Conservation (phyloP, 2,113 vertebrate species). For the Rana temporaria region DNA sequence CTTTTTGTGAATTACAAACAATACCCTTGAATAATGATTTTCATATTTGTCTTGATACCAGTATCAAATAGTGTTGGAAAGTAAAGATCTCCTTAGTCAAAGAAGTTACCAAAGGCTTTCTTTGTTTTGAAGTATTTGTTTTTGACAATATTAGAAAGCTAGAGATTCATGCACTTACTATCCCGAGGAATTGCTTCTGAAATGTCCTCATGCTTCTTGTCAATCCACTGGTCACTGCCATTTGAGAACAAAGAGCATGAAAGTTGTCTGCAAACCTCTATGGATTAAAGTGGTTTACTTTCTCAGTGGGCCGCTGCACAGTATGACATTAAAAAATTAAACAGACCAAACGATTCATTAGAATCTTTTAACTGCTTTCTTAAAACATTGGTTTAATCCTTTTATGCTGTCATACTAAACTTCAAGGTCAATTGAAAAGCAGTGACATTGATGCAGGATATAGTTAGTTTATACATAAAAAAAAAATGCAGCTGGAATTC, state of each 20-base stretch:
- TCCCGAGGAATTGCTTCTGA: slow-evolving; percentile 71
- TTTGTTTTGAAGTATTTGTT: slow-evolving; percentile 73
- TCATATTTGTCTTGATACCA: slow-evolving; percentile 66
- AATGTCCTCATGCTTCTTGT: slow-evolving; percentile 64
- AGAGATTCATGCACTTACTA: slow-evolving; percentile 66
- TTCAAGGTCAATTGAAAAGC: slow-evolving; percentile 71
- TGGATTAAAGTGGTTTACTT: slow-evolving; percentile 63
- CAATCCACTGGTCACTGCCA: slow-evolving; percentile 62
- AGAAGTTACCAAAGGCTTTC: slow-evolving; percentile 68
- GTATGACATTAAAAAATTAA: slow-evolving; percentile 44
- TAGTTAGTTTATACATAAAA: not conserved
- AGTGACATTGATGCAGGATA: slow-evolving; percentile 50
- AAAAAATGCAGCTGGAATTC: not conserved
- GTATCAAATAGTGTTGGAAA: slow-evolving; percentile 65
- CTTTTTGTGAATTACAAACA: slow-evolving; percentile 65
- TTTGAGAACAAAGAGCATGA: slow-evolving; percentile 67
- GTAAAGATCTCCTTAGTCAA: slow-evolving; percentile 64
- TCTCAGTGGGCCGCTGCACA: slow-evolving; percentile 65
- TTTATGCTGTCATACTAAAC: slow-evolving; percentile 63
- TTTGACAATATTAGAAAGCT: slow-evolving; percentile 60
- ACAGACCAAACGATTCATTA: slow-evolving; percentile 61
- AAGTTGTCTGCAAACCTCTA: slow-evolving; percentile 67
- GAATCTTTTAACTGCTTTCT: slow-evolving; percentile 67
- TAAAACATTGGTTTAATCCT: slow-evolving; percentile 64
- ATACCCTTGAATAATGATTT: slow-evolving; percentile 67